Base-by-base conservation (phyloP, 1,140 invertebrate genomes). In the Bicyclus anynana region DNA sequence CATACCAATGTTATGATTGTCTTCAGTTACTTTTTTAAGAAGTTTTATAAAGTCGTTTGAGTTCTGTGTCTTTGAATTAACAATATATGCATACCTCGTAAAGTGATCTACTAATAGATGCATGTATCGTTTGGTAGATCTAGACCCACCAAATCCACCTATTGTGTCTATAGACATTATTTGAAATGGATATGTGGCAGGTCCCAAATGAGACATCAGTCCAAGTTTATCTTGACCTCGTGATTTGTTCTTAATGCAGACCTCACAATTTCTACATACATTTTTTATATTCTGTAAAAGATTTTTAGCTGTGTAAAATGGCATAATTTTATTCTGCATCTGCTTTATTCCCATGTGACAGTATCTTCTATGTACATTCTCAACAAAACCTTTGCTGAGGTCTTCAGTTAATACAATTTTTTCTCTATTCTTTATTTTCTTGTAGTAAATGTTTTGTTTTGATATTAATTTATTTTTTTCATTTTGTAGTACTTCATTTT, bases 191-290 rank as follows among this genome's bases (percentile, higher is more conserved):
- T 57, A 44, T 58, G 35, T 63, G 0, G 62, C 55, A 53, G 42
- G 59, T 72, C 79, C 62, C 44, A 81, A 26, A 67, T 76, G 59
- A 49, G 81, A 74, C 78, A 69, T 62, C 9, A 69, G 53, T 7
- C 56, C 62, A 49, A 29, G 49, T 56, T 56, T 48, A 2, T 4
- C 6, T 17, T 56, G 14, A 4, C 42, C 18, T 27, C 53, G 23
- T 21, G 44, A 47, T 56, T 55, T 53, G 16, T 55, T 55, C 23
- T 47, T 46, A 21, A 55, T 27, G 21, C 21, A 55, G 14, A 37
- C 5, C 4, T 38, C 33, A 52, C 49, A 52, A n/a, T 13, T 21
- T 1, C 12, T 13, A 33, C 49, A 52, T 1, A 52, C 10, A 14
- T 37, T 12, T 37, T 55, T 55, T 3, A 55, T 55, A 13, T 55